phyloP scores from a whole-genome alignment of 2,113 vertebrate species.

The Microtus pennsylvanicus region DNA sequence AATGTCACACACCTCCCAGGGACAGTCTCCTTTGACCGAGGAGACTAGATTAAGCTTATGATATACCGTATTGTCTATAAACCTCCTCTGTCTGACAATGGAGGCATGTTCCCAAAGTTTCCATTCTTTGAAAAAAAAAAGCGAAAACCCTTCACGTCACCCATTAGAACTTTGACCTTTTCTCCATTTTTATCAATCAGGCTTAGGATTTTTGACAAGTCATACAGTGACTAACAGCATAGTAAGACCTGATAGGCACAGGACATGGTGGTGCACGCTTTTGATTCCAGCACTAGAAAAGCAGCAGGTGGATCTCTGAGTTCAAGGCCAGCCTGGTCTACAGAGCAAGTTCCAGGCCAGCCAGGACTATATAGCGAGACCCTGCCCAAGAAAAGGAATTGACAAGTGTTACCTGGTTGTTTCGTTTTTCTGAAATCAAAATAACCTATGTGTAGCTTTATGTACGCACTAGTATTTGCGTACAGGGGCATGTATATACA shows the following conservation, averaged over 20 bases:
- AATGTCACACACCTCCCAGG: accelerated
- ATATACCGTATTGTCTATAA: background rate
- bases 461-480: background rate
- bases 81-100: background rate
- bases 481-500: background rate
- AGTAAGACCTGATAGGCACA: constrained; percentile 82
- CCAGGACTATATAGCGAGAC: background rate
- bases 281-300: too few species aligned
- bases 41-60: background rate
- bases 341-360: background rate
- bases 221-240: constrained; percentile 76
- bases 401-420: background rate
- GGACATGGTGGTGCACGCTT: background rate
- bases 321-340: background rate
- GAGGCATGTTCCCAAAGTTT: background rate
- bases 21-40: background rate
- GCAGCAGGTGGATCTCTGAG: background rate
- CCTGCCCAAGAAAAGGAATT: background rate
- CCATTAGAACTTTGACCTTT: constrained; percentile 70
- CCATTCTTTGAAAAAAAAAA: too few species aligned
- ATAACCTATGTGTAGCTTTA: background rate
- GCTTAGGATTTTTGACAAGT: constrained; percentile 76
- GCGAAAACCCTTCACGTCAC: background rate
- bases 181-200: constrained; percentile 80
- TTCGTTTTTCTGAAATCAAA: background rate